Base-by-base conservation (phyloP, 2,888 invertebrate species). In the Noctua comes region DNA sequence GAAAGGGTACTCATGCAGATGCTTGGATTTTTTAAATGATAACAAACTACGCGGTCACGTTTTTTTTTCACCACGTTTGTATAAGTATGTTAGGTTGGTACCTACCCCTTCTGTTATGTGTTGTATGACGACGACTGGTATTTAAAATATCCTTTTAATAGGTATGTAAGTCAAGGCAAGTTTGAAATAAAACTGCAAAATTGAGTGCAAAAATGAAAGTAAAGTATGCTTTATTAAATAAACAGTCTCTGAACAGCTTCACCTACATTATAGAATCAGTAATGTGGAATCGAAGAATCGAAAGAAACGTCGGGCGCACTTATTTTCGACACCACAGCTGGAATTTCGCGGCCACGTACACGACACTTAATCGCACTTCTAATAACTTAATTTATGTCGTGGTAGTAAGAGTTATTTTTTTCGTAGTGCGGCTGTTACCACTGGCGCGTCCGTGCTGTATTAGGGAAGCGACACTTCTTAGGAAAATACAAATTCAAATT, bases 151-250 rank as follows among this genome's bases (percentile, higher is more conserved):
- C 48, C 57, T 57, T 40, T 76, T 57, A 51, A 24, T 46, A 16
- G 31, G 21, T 31, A 54, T 43, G 48, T 64, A 57, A 64, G 79
- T 57, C 64, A 79, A 82, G 72, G 69, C 27, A 65, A 73, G 24
- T 62, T 73, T 43, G 13, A 69, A 79, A 59, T 36, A 48, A 84
- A 64, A 72, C 54, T 68, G 40, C 36, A 43, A 68, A 68, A 40
- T 54, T 31, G n/a, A 73, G 31, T 40, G 51, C 80, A 73, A 43
- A 68, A 82, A 72, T 69, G 84, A 72, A 79, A 79, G 71, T 84
- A 21, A 66, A 43, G 43, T 66, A 43, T n/a, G 43, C n/a, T n/a
- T 8, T 51, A 46, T 13, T 40, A 11, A 46, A 69, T 36, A 62
- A 62, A 78, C 21, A 62, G 13, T 57, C 21, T 66, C 36, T 64